Base-by-base conservation (phyloP, 2,113 vertebrate genomes). In the Genyomyrus donnyi region DNA sequence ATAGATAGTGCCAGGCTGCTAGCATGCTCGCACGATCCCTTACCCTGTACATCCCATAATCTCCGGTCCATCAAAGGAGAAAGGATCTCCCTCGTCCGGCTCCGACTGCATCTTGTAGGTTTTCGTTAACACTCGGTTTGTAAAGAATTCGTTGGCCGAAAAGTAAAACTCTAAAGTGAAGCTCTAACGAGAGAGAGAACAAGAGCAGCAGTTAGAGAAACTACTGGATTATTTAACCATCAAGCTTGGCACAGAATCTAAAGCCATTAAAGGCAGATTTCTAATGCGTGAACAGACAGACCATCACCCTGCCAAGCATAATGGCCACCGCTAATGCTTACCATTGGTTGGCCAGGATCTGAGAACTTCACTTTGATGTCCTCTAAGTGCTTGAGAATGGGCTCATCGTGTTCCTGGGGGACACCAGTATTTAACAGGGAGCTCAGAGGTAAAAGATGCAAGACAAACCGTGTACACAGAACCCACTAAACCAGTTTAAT, bases 331-430 rank as follows among this genome's bases (percentile, higher is more conserved):
- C 83, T 85, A 42, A 35, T 4, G 91, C 97, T 97, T 94, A 99
- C 98, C 98, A 99, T 99, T 58, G 98, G 98, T 92, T 99, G 97
- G 58, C 97, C 98, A 91, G 93, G 97, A 91, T 99, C 98, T 92
- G 98, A 99, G 94, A 99, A 99, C 88, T 98, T 99, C 77, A 99
- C 98, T 98, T 99, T 99, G 93, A 99, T 99, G 88, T 99, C 98
- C 96, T 99, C 98, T 95, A 99, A 97, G 94, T 99, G 97, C 95
- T 99, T 99, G 91, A 99, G 96, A 90, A 99, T 99, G 92, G 98
- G 98, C 90, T 99, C 98, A 91, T 99, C 98, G 24, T 99, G 98
- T 93, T 99, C 98, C 98, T 99, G 93, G 46, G 74, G 19, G 56
- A 45, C 11, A 88, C 35, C 17, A 46, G 19, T 39, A 39, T 39